Percentiles rank a stretch among this genome's conserved stretches.
Evolutionary conservation across 23 tunicate genomes (phyloP).

Genomic region (Oikopleura dioica): DNA sequence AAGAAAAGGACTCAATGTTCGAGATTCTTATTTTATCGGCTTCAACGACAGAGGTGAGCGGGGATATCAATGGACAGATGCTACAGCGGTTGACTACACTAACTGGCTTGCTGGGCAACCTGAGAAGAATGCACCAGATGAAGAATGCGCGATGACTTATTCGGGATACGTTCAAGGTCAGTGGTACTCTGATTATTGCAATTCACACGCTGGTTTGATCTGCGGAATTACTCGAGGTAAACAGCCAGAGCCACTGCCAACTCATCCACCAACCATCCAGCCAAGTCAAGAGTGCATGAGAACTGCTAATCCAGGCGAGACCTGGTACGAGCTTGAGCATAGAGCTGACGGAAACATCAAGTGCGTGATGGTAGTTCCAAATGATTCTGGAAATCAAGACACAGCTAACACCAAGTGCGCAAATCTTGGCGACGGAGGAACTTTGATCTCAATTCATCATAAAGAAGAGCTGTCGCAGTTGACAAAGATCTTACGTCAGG

Average conservation of each 20-base stretch:
- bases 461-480: neutral
- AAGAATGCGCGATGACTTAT: conserved; percentile 9
- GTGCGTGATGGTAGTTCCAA: too few relatives aligned
- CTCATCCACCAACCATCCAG: neutral
- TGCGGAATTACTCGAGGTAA: neutral
- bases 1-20: neutral
- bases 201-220: neutral
- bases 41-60: conserved; percentile 14
- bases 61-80: neutral
- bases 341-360: too few relatives aligned
- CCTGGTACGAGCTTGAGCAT: neutral
- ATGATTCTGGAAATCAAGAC: too few relatives aligned
- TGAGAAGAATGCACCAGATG: neutral
- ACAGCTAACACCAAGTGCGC: neutral
- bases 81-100: neutral
- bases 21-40: conserved; percentile 26
- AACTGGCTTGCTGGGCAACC: conserved; percentile 11
- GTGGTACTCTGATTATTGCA: conserved; percentile 3
- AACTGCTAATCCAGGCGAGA: neutral
- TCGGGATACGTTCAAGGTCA: too few relatives aligned
- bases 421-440: neutral
- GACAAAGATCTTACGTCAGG: neutral
- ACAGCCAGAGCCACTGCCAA: conserved; percentile 2
- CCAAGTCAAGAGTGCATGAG: neutral
- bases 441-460: neutral